Evolutionary conservation across 2,113 vertebrate species (phyloP).

Genomic region (Callopanchax toddi): DNA sequence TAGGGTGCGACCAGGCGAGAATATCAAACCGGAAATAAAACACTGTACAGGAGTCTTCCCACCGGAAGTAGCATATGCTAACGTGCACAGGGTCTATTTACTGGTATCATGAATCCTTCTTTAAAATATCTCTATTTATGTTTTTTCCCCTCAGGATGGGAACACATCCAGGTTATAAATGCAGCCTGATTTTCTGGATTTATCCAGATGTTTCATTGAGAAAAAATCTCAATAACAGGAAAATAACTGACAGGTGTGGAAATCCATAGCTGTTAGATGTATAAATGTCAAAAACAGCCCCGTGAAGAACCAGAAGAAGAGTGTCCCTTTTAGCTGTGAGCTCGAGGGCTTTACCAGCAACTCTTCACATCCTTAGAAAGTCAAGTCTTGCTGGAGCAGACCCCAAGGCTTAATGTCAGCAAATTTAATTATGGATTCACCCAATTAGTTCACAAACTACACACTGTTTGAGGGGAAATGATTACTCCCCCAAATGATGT

Average conservation of each 20-base stretch:
- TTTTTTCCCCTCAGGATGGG: constrained; percentile 6
- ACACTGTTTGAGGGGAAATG: constrained; percentile 64
- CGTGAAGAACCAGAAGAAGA: constrained; percentile 17
- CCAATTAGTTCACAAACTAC: constrained; percentile 76
- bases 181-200: constrained; percentile 39
- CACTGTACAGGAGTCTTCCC: too few species aligned
- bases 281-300: constrained; percentile 46
- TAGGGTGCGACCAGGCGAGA: too few species aligned
- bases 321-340: constrained; percentile 41
- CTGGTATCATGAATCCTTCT: too few species aligned
- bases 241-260: constrained; percentile 23
- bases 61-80: too few species aligned
- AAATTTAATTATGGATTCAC: constrained; percentile 76
- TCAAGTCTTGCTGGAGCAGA: constrained; percentile 48
- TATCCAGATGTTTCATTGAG: constrained; percentile 27
- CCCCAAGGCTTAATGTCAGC: constrained; percentile 75
- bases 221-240: constrained; percentile 31
- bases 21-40: too few species aligned
- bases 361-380: constrained; percentile 61
- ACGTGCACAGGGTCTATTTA: too few species aligned
- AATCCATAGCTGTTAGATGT: constrained; percentile 30
- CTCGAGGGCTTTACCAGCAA: constrained; percentile 33
- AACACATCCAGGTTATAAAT: constrained; percentile 10
- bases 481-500: constrained; percentile 60
- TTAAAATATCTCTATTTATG: constrained; percentile 12